phyloP scores from a whole-genome alignment of 2,888 invertebrate genomes.

The Helleia helle region DNA sequence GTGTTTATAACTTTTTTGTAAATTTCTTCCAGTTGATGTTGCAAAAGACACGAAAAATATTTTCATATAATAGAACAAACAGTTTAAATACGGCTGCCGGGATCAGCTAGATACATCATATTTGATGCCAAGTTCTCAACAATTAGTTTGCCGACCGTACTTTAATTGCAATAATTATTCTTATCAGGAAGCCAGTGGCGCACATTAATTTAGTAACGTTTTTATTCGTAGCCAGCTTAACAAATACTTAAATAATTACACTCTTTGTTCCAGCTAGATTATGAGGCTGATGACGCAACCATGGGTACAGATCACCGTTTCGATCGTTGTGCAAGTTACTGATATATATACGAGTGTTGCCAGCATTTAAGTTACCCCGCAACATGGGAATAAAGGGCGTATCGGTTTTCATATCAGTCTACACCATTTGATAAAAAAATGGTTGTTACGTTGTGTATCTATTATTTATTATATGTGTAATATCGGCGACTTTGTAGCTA shows the following conservation, averaged over 20 bases:
- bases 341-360: constrained; percentile 18
- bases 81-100: too few relatives aligned
- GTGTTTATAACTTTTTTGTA: too few relatives aligned
- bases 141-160: constrained; percentile 48
- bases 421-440: too few relatives aligned
- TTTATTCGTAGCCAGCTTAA: constrained; percentile 48
- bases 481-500: too few relatives aligned
- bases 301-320: constrained; percentile 43
- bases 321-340: constrained; percentile 49
- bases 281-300: constrained; percentile 48
- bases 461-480: too few relatives aligned
- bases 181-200: constrained; percentile 62
- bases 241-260: constrained; percentile 67
- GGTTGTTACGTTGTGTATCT: too few relatives aligned
- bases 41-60: too few relatives aligned
- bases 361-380: background rate
- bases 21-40: too few relatives aligned
- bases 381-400: too few relatives aligned
- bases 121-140: background rate
- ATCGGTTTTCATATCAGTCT: too few relatives aligned
- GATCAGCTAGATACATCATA: too few relatives aligned
- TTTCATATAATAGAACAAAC: too few relatives aligned
- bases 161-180: constrained; percentile 64
- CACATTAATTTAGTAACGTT: constrained; percentile 59
- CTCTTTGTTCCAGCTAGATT: constrained; percentile 59